Evolutionary conservation across 2,888 invertebrate species (phyloP), one percentile per base, ranked within the genome.

Genomic region (Torymus aiolomorphi): DNA sequence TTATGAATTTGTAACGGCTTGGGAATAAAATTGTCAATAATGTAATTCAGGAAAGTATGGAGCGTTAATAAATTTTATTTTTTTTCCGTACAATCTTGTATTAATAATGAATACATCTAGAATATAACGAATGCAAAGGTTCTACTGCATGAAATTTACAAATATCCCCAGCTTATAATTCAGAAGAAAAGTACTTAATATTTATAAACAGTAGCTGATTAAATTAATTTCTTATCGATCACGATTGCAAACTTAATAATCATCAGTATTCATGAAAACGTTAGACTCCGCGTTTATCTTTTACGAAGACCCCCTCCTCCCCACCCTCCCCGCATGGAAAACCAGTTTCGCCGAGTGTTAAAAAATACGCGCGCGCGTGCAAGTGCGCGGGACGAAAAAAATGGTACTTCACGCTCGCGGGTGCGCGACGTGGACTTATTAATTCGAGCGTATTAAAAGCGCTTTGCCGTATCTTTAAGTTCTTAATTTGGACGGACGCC

Each of bases 201-300:
- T 61, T 74, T 65, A 74, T 56, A 65, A 74, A 63, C 56, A 42
- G 65, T 74, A 74, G 56, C 65, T 13, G 74, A 75, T 75, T 66
- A 49, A 76, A 76, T 69, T 69, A 69, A 16, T 62, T 49, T 75
- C 66, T 14, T 18, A 75, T 66, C 13, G 8, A 59, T 75, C 74
- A 57, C 51, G 66, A 75, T 57, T 49, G 51, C 56, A 20, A 65
- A 74, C 10, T 57, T 20, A 59, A 61, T 61, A 42, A 59, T 71
- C 31, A 31, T 31, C 20, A 18, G 49, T 71, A 71, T 63, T 62
- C 65, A 57, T 49, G 49, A 74, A 56, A 57, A 49, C 63, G 5
- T 74, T 61, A 49, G 16, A 42, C 31, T 31, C 31, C 31, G 31
- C 31, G 31, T 31, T 31, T 31, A 31, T 3, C 31, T 56, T 2